Percentiles rank a stretch among this genome's conserved stretches.
phyloP scores from a whole-genome alignment of 1,140 invertebrate species.

The Drosophila jambulina region DNA sequence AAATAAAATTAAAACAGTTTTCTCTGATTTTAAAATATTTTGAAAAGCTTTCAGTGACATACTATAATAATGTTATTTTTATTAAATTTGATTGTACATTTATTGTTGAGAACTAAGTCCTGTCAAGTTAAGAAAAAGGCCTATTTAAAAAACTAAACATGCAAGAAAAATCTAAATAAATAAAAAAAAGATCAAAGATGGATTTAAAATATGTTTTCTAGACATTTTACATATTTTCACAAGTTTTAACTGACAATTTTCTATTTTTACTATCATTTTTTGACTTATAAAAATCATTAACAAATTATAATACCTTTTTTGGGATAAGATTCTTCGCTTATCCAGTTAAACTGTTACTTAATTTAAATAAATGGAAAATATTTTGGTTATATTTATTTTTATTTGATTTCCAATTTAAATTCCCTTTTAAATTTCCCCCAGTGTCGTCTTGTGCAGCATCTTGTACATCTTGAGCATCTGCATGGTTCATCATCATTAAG shows the following conservation, averaged over 20 bases:
- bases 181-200: background rate
- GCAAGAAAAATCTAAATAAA: background rate
- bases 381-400: too few relatives aligned
- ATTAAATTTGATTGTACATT: too few relatives aligned
- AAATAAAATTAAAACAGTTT: too few relatives aligned
- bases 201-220: background rate
- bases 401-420: background rate
- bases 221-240: background rate
- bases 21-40: too few relatives aligned
- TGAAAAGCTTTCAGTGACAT: too few relatives aligned
- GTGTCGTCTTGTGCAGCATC: constrained; percentile 24
- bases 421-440: background rate
- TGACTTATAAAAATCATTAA: background rate
- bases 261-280: background rate
- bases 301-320: background rate
- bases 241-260: background rate
- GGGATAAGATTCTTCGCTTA: background rate
- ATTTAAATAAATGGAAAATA: too few relatives aligned
- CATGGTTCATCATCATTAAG: constrained; percentile 79
- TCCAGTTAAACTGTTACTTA: background rate
- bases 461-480: constrained; percentile 41
- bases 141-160: background rate
- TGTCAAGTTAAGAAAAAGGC: too few relatives aligned
- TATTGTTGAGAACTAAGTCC: too few relatives aligned
- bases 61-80: too few relatives aligned